phyloP scores from a whole-genome alignment of 2,797 vertebrate species.

The Ceryle rudis region DNA sequence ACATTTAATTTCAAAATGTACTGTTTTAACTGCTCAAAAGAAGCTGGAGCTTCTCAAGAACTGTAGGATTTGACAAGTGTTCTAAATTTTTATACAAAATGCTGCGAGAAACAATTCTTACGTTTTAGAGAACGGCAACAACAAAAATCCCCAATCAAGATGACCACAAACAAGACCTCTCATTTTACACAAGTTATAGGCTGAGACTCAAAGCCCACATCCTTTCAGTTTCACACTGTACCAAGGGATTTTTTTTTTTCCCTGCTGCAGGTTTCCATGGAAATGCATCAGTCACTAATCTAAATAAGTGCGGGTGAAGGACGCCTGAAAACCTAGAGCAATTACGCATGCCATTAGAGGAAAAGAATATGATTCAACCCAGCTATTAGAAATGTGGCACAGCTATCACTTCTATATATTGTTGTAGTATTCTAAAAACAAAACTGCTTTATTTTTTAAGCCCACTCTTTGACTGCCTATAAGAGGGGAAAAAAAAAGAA shows the following conservation, averaged over 20 bases:
- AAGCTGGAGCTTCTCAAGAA: slow-evolving; percentile 13
- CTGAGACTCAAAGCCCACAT: slow-evolving; percentile 73
- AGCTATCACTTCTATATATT: slow-evolving; percentile 60
- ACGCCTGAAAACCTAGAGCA: slow-evolving; percentile 80
- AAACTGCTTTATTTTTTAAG: slow-evolving; percentile 29
- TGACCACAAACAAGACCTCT: background rate
- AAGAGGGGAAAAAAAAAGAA: background rate
- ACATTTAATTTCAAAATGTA: slow-evolving; percentile 24
- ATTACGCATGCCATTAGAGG: slow-evolving; percentile 82
- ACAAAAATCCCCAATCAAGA: background rate
- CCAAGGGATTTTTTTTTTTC: slow-evolving; percentile 69
- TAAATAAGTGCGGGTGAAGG: slow-evolving; percentile 85
- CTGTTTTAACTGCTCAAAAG: background rate
- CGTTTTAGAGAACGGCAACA: background rate
- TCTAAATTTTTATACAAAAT: background rate
- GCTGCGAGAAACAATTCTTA: background rate
- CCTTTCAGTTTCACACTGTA: slow-evolving; percentile 80
- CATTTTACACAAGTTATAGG: slow-evolving; percentile 72
- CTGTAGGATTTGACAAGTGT: background rate
- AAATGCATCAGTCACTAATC: slow-evolving; percentile 89
- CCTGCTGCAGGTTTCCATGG: slow-evolving; percentile 89
- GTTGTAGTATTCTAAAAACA: slow-evolving; percentile 56
- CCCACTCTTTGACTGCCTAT: slow-evolving; percentile 43
- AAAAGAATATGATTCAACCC: slow-evolving; percentile 77
- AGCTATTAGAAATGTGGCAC: slow-evolving; percentile 72